Base-by-base conservation (phyloP, 2,113 vertebrate genomes). In the Chaenogobius annularis region DNA sequence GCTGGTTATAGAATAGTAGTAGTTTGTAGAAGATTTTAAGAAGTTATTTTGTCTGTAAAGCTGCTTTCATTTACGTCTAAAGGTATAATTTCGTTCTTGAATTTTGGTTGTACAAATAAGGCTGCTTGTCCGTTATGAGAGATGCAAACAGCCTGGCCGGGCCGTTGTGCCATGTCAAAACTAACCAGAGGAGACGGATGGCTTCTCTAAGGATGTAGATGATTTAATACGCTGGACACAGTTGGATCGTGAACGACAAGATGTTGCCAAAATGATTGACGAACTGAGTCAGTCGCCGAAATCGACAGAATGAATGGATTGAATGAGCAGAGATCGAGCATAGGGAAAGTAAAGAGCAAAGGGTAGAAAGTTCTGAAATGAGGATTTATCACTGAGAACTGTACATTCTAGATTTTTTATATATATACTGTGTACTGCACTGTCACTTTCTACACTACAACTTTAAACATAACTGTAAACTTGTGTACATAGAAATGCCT, bases 121-220 rank as follows among this genome's bases (percentile, higher is more conserved):
- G 62, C 23, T 11, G 40, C 15, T 20, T 66, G 46, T 26, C 74
- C 12, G 66, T 23, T 74, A 79, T 74, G 73, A 69, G 48, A 35
- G 44, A 66, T 63, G 47, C 77, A 78, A 78, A 82, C 69, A 79
- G 56, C 19, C 19, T 71, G 73, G 75, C 72, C 68, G 1, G 26
- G 73, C 50, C 80, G 75, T 74, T 66, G 43, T 14, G 43, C 20
- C 47, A 19, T 31, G 73, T 85, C 73, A 68, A 64, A 79, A 74
- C 78, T 74, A 83, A 75, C 77, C 35, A 68, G 72, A 70, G 69
- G 80, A 80, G 80, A 89, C 73, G 84, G 85, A 89, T 79, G 74
- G 74, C 72, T 64, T 74, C 68, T 68, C 71, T 52, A 37, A 40
- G 52, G 61, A 65, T 74, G 46, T 43, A 56, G 73, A 78, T 83